Evolutionary conservation across 2,797 vertebrate genomes (phyloP).

Genomic region (Phalloptychus januarius): DNA sequence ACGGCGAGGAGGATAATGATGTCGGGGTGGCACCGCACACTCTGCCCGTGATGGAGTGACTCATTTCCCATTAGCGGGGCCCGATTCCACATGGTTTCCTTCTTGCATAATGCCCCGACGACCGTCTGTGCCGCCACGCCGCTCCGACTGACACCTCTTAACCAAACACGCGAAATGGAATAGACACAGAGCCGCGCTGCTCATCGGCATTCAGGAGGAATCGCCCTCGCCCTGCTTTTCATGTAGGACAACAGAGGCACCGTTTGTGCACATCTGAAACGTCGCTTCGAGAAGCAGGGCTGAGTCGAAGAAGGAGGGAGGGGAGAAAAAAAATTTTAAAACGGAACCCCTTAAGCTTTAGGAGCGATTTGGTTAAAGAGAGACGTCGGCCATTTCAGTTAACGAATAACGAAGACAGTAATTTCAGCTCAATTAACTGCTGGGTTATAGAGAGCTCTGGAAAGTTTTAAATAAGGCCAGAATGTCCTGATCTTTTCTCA

Average conservation of each 20-base stretch:
- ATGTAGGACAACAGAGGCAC: slow-evolving; percentile 70
- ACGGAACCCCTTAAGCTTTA: slow-evolving; percentile 33
- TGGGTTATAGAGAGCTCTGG: slow-evolving; percentile 3
- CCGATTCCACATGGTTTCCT: slow-evolving; percentile 71
- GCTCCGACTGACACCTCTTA: slow-evolving; percentile 69
- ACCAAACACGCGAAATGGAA: slow-evolving; percentile 61
- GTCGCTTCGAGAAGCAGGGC: slow-evolving; percentile 60
- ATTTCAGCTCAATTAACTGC: slow-evolving; percentile 16
- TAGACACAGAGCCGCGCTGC: slow-evolving; percentile 62
- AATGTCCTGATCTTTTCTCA: not conserved
- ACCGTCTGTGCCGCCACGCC: slow-evolving; percentile 67
- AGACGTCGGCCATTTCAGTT: slow-evolving; percentile 14
- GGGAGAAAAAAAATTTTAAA: not conserved
- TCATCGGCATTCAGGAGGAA: slow-evolving; percentile 68
- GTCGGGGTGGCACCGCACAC: slow-evolving; percentile 39
- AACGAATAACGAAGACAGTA: slow-evolving; percentile 18
- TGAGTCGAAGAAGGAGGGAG: slow-evolving; percentile 41
- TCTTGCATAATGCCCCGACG: slow-evolving; percentile 54
- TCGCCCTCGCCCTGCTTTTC: slow-evolving; percentile 59
- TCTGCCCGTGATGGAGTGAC: slow-evolving; percentile 65
- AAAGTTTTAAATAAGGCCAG: not conserved
- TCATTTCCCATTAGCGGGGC: slow-evolving; percentile 68
- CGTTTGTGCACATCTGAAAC: slow-evolving; percentile 66
- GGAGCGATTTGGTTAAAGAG: slow-evolving; percentile 26
- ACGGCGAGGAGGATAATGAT: slow-evolving; percentile 51